Base-by-base conservation (phyloP, 2,797 vertebrate species). In the Poecilia gillii region DNA sequence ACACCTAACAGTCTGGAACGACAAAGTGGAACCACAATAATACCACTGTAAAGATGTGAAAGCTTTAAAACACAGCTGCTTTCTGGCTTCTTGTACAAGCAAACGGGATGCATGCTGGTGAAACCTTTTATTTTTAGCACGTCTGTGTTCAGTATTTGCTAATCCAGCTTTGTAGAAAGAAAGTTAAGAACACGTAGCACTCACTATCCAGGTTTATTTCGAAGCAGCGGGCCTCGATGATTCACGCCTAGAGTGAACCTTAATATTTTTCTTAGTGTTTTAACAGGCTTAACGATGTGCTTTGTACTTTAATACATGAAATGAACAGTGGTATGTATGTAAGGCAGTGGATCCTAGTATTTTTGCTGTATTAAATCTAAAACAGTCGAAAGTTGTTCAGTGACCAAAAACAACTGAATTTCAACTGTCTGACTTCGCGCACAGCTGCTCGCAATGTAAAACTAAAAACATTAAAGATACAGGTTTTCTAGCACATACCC, bases 1-100 rank as follows among this genome's bases (percentile, higher is more conserved):
- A 85, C 51, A 83, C 75, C 46, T 89, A 92, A 91, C 88, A 91
- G 86, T 91, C 85, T 85, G 73, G 80, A 90, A 90, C 71, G 75
- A 87, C 77, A 79, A 86, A 39, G 71, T 72, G 46, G 39, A 81
- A 77, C 78, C 72, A 70, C 81, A 55, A 82, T 41, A 76, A 77
- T 80, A 87, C 77, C 77, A 77, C 77, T 79, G 71, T 88, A 90
- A 91, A 91, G 88, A 87, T 93, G 83, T 87, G 74, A 78, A 84
- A 90, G 84, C 87, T 74, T 55, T 41, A 87, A 81, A 91, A 81
- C 87, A 82, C 77, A 85, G 73, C 73, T 85, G 87, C 76, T 57
- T 87, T 77, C 74, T 84, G 49, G 41, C 81, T 84, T 83, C 79
- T 85, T 79, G 81, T 53, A 59, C 73, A 72, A 62, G 41, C 55